Conservation (phyloP, 1,140 invertebrate genomes). For the Gonioctena quinquepunctata region DNA sequence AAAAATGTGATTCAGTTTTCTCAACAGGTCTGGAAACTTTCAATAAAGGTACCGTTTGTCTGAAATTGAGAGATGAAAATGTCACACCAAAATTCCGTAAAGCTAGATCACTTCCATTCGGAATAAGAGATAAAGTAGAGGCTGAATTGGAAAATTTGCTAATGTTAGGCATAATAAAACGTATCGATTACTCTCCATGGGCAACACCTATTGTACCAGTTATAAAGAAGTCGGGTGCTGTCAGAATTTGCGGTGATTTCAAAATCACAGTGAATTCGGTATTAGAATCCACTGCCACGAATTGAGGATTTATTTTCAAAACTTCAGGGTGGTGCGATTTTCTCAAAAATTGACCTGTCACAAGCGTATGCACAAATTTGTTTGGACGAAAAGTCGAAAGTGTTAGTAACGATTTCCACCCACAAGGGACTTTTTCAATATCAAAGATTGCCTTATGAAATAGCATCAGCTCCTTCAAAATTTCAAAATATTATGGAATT, state of each 20-base stretch:
- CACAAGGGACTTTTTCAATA: conserved; percentile 14
- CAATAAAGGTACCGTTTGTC: neutral
- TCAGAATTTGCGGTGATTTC: conserved; percentile 58
- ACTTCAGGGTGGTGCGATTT: conserved; percentile 45
- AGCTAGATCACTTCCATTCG: conserved; percentile 18
- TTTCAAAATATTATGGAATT: conserved; percentile 35
- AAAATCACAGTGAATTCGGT: conserved; percentile 49
- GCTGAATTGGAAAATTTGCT: conserved; percentile 11
- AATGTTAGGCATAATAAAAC: conserved; percentile 8
- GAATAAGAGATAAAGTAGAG: conserved; percentile 10
- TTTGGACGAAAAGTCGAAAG: neutral
- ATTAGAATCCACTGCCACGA: conserved; percentile 55
- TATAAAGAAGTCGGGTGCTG: conserved; percentile 52
- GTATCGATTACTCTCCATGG: conserved; percentile 39
- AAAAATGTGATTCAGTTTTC: conserved; percentile 6
- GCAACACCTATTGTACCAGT: conserved; percentile 57
- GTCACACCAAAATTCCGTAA: conserved; percentile 16
- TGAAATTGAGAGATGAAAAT: neutral
- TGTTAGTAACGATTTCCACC: conserved; percentile 4
- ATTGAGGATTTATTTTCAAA: conserved; percentile 55
- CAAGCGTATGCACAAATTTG: conserved; percentile 56
- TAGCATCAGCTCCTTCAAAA: conserved; percentile 14
- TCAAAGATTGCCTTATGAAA: conserved; percentile 4
- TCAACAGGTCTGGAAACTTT: conserved; percentile 7
- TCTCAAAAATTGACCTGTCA: conserved; percentile 52